phyloP scores from a whole-genome alignment of 2,888 invertebrate genomes.

The Nemapogon koenigi region DNA sequence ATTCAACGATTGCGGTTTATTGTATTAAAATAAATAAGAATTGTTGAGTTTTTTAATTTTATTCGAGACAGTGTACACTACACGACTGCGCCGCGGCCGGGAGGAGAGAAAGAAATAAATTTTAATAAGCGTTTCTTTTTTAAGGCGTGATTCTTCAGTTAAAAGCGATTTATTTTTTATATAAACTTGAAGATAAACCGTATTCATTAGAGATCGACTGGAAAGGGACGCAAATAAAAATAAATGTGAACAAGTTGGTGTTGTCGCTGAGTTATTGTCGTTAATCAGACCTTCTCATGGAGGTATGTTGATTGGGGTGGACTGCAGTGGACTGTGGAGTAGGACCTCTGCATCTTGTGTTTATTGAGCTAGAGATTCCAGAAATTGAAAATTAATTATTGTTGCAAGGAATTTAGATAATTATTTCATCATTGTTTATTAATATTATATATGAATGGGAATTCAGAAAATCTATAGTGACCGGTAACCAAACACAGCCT shows the following conservation, averaged over 20 bases:
- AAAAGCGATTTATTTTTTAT: constrained; percentile 65
- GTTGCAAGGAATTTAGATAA: too few relatives aligned
- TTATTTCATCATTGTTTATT: too few relatives aligned
- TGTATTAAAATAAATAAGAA: constrained; percentile 67
- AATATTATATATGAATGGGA: too few relatives aligned
- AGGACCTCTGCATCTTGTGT: too few relatives aligned
- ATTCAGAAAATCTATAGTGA: too few relatives aligned
- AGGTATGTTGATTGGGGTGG: constrained; percentile 43
- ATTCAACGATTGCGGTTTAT: constrained; percentile 66
- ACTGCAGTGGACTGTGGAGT: too few relatives aligned
- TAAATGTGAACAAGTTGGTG: constrained; percentile 54
- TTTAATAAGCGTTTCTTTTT: constrained; percentile 65
- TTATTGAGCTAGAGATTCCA: too few relatives aligned
- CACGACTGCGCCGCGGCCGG: constrained; percentile 34
- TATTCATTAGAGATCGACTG: constrained; percentile 64
- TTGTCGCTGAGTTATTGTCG: constrained; percentile 58
- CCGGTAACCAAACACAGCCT: too few relatives aligned
- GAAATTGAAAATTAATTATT: too few relatives aligned
- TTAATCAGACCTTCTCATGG: constrained; percentile 45
- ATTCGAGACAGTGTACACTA: constrained; percentile 60
- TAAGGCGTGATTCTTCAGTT: constrained; percentile 66
- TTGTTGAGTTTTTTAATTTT: constrained; percentile 65
- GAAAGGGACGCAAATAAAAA: constrained; percentile 60
- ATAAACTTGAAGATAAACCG: constrained; percentile 61
- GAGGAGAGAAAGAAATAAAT: constrained; percentile 63